Percentiles rank a stretch among this genome's conserved stretches.
Conservation (phyloP, 2,113 vertebrate genomes). For the Sorex araneus region DNA sequence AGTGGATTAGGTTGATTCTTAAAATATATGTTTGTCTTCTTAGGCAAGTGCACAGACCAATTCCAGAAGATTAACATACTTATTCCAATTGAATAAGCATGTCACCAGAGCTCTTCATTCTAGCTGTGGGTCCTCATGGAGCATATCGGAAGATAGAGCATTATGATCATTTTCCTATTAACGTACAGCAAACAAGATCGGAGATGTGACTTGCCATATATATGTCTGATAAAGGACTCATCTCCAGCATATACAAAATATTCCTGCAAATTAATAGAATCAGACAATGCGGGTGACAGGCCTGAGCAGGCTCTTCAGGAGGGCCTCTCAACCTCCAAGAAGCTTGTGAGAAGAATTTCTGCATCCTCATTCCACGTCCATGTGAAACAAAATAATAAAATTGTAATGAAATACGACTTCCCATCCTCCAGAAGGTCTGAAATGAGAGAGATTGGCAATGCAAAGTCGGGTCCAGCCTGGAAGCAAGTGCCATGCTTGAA, state of each 20-base stretch:
- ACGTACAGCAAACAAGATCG: background rate
- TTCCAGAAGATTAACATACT: constrained; percentile 1
- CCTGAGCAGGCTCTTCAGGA: background rate
- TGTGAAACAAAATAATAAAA: background rate
- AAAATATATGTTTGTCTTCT: background rate
- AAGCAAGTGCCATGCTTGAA: background rate
- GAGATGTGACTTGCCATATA: background rate
- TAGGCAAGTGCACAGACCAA: background rate
- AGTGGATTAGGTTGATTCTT: background rate
- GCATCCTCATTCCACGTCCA: background rate
- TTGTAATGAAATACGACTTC: background rate
- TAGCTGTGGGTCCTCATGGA: background rate
- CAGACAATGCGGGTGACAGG: background rate
- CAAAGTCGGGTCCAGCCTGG: background rate
- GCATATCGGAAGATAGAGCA: background rate
- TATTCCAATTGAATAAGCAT: background rate
- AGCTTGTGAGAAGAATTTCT: background rate
- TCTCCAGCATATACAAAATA: background rate
- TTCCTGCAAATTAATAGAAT: background rate
- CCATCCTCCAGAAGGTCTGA: background rate
- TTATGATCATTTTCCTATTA: background rate
- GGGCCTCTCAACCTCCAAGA: background rate
- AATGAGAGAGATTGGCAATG: background rate
- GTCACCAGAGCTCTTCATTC: background rate
- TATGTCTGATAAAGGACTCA: background rate